Percentiles rank a stretch among this genome's conserved stretches.
Conservation (phyloP, 2,888 invertebrate species). For the Eledona agricola region DNA sequence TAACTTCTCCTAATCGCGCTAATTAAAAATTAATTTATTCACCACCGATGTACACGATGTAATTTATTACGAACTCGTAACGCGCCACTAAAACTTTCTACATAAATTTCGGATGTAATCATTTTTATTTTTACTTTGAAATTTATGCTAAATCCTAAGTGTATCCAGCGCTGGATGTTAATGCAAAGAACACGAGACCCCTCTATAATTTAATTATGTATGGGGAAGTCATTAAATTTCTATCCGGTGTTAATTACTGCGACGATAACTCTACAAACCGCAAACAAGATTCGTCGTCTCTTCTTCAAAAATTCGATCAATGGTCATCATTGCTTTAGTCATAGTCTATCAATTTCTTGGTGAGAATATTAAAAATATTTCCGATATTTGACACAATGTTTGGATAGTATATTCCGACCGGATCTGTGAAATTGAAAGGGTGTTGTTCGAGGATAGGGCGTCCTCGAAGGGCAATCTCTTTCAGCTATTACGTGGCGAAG, state of each 20-base stretch:
- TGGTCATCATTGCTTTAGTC: no score
- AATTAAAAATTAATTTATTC: constrained; percentile 38
- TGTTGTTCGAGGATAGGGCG: no score
- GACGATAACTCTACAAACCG: constrained; percentile 17
- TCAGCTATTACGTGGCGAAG: constrained; percentile 23
- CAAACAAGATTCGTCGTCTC: constrained; percentile 9
- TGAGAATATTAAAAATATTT: no score
- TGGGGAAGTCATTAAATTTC: constrained; percentile 28
- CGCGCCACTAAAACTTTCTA: constrained; percentile 29
- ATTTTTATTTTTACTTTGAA: constrained; percentile 36
- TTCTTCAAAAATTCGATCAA: no score
- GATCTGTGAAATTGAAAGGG: no score
- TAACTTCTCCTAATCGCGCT: constrained; percentile 34
- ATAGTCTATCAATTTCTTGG: no score
- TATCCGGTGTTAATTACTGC: constrained; percentile 27
- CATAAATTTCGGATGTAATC: constrained; percentile 30
- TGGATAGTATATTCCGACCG: no score
- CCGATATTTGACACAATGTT: constrained; percentile 5
- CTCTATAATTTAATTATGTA: constrained; percentile 29
- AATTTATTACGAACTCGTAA: constrained; percentile 33
- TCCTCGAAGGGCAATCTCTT: constrained; percentile 26
- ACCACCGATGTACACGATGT: constrained; percentile 32
- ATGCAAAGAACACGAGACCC: constrained; percentile 21
- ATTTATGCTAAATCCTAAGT: constrained; percentile 32
- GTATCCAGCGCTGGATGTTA: constrained; percentile 26